phyloP scores from a whole-genome alignment of 2,888 invertebrate genomes.

The Machimus atricapillus region DNA sequence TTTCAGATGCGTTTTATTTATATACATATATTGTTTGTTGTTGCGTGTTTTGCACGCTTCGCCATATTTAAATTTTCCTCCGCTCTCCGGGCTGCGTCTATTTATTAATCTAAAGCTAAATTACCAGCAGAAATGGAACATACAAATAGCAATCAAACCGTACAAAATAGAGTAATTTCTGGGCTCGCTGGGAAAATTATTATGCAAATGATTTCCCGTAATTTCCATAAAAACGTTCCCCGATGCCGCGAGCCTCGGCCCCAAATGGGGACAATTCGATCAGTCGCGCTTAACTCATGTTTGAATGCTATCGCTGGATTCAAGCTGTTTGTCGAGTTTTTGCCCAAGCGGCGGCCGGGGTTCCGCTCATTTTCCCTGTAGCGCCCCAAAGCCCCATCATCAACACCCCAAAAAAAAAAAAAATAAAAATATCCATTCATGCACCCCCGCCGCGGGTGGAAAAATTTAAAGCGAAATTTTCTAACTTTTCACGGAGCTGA shows the following conservation, averaged over 20 bases:
- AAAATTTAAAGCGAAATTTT: neutral
- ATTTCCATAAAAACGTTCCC: constrained; percentile 6
- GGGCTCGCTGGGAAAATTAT: constrained; percentile 11
- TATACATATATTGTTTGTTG: neutral
- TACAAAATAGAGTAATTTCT: constrained; percentile 12
- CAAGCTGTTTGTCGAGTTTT: neutral
- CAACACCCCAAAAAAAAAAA: neutral
- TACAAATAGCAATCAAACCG: constrained; percentile 20
- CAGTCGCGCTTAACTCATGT: neutral
- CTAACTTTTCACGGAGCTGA: neutral
- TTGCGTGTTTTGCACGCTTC: neutral
- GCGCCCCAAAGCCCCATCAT: neutral
- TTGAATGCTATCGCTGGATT: constrained; percentile 4
- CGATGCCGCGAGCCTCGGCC: neutral
- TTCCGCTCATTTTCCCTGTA: neutral
- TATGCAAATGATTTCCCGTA: constrained; percentile 21
- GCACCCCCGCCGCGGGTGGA: neutral
- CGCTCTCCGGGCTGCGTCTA: neutral
- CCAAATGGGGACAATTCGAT: constrained; percentile 8
- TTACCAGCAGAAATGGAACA: neutral
- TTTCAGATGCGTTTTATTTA: neutral
- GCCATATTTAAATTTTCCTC: neutral
- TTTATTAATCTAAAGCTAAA: constrained; percentile 21
- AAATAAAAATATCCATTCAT: neutral
- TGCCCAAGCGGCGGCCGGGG: neutral